Conservation (phyloP, 23 tunicate species). For the Ascidia mentula region DNA sequence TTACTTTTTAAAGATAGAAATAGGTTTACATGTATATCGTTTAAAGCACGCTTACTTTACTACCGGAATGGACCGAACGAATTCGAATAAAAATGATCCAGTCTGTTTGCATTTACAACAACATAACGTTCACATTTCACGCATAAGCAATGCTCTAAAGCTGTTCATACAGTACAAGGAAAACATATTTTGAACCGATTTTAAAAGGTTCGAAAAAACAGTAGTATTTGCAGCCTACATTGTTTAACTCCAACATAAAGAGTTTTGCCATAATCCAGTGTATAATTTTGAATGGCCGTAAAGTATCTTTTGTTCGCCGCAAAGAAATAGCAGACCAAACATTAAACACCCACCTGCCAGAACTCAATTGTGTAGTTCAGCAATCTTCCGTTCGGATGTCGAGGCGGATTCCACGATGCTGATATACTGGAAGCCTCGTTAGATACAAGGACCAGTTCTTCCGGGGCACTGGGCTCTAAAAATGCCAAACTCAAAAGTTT, state of each 20-base stretch:
- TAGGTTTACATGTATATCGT: no score
- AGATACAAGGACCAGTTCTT: background rate
- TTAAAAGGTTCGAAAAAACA: background rate
- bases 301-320: background rate
- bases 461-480: background rate
- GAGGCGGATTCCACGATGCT: background rate
- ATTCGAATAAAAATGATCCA: no score
- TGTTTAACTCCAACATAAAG: no score
- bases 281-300: no score
- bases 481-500: background rate
- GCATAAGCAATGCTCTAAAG: background rate
- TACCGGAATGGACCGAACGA: no score
- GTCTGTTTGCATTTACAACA: no score
- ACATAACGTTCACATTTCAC: no score
- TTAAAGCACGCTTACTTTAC: no score
- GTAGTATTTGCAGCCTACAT: no score
- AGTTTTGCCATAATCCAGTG: no score
- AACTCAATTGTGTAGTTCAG: background rate
- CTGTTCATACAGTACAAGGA: background rate
- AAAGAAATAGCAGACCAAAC: background rate
- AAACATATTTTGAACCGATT: background rate
- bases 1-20: no score
- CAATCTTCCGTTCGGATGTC: background rate
- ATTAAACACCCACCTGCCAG: background rate
- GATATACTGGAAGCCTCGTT: background rate